Conservation (phyloP, 2,113 vertebrate species). For the Siphamia tubifer region DNA sequence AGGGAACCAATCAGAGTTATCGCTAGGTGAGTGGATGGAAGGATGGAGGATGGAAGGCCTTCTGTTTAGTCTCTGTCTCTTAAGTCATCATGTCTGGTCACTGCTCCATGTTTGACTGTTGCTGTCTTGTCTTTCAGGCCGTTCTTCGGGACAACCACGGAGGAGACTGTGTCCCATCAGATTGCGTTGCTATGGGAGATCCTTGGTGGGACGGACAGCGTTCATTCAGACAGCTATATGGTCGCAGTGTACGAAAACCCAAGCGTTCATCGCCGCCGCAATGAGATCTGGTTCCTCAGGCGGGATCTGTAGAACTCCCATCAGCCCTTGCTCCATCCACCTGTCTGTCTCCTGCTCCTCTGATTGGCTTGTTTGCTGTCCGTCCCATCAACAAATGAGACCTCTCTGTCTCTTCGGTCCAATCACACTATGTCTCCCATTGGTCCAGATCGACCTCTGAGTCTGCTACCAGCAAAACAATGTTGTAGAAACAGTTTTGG, state of each 20-base stretch:
- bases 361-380: too few relatives aligned
- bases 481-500: too few relatives aligned
- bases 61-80: background rate
- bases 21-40: slow-evolving; percentile 72
- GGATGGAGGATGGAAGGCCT: background rate
- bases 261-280: slow-evolving; percentile 75
- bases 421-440: too few relatives aligned
- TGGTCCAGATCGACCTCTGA: too few relatives aligned
- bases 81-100: background rate
- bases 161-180: slow-evolving; percentile 84
- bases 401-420: too few relatives aligned
- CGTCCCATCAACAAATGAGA: too few relatives aligned
- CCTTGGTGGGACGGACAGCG: slow-evolving; percentile 58
- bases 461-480: too few relatives aligned
- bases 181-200: slow-evolving; percentile 81
- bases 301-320: too few relatives aligned
- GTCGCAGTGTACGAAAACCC: slow-evolving; percentile 87
- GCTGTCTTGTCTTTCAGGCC: slow-evolving; percentile 61
- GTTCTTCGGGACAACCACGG: slow-evolving; percentile 84
- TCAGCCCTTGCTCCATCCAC: too few relatives aligned
- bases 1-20: slow-evolving; percentile 78
- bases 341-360: too few relatives aligned
- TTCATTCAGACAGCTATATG: slow-evolving; percentile 74
- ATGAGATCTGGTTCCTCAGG: slow-evolving; percentile 89
- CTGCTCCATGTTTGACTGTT: too few relatives aligned